These are phyloP conservation scores for Zygaena filipendulae DNA, from an alignment of 2,888 invertebrate species.

Conservation along the genomic window DNA sequence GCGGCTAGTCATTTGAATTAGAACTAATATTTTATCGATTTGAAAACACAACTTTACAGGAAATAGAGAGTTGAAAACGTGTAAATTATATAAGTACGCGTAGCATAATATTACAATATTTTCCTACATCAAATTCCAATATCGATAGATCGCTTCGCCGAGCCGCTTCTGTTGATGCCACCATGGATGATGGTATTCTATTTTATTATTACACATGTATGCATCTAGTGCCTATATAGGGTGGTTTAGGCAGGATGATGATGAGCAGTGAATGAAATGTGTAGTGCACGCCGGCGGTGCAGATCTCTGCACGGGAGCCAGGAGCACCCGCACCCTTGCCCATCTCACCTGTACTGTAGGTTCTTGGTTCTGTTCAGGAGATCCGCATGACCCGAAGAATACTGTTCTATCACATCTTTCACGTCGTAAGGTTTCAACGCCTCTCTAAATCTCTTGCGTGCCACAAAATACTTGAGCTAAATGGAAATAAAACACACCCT, in stretches of 20 bases:
- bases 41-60: too few species aligned
- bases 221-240: too few species aligned
- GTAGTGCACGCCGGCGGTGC: constrained; percentile 18
- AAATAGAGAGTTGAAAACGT: too few species aligned
- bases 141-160: too few species aligned
- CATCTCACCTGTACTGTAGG: constrained; percentile 82
- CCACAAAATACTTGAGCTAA: constrained; percentile 89
- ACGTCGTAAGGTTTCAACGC: constrained; percentile 94
- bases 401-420: constrained; percentile 94
- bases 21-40: too few species aligned
- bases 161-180: too few species aligned
- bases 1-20: too few species aligned
- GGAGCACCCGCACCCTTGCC: constrained; percentile 15
- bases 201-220: too few species aligned
- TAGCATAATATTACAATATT: too few species aligned
- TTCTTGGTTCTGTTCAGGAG: constrained; percentile 88
- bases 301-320: constrained; percentile 17
- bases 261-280: constrained; percentile 26
- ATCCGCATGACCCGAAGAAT: constrained; percentile 89
- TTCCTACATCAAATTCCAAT: too few species aligned
- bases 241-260: constrained; percentile 17
- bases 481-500: constrained; percentile 58
- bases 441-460: constrained; percentile 91
- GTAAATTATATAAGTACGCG: too few species aligned
- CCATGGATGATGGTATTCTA: too few species aligned